phyloP scores from a whole-genome alignment of 2,797 vertebrate species.

The Alosa sapidissima region DNA sequence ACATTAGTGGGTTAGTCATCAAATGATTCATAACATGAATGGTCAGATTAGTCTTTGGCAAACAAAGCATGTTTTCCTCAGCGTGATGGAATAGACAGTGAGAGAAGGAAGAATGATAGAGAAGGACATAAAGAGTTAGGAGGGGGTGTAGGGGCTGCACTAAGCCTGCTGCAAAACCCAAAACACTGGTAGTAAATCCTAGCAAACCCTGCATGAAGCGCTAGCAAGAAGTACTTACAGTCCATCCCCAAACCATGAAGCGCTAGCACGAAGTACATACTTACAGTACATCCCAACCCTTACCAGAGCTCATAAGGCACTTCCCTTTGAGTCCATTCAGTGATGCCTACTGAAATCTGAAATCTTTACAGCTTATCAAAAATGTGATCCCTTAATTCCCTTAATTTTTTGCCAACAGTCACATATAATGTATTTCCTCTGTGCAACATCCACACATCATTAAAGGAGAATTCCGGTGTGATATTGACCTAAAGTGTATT shows the following conservation, averaged over 20 bases:
- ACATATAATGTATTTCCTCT: not conserved
- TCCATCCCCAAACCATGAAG: not conserved
- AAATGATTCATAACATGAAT: constrained; percentile 84
- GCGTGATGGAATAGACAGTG: constrained; percentile 50
- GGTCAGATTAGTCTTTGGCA: constrained; percentile 82
- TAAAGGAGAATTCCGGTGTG: too few species aligned
- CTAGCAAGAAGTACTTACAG: not conserved
- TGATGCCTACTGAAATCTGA: not conserved
- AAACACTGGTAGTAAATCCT: not conserved
- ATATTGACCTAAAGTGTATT: too few species aligned
- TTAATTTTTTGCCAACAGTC: not conserved
- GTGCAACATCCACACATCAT: not conserved
- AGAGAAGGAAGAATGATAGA: constrained; percentile 53
- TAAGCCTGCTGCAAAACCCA: not conserved
- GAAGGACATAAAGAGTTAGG: constrained; percentile 48
- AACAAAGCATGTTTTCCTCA: constrained; percentile 73
- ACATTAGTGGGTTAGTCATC: constrained; percentile 80
- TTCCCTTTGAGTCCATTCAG: not conserved
- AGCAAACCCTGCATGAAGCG: not conserved
- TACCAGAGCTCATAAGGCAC: not conserved
- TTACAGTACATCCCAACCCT: not conserved
- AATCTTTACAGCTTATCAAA: not conserved
- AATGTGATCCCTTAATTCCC: not conserved
- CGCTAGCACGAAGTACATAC: not conserved
- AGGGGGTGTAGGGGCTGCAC: not conserved